These are phyloP conservation scores for Arbacia lixula DNA, from an alignment of 53 echinoderm and acorn worm species.

Conservation along the genomic window DNA sequence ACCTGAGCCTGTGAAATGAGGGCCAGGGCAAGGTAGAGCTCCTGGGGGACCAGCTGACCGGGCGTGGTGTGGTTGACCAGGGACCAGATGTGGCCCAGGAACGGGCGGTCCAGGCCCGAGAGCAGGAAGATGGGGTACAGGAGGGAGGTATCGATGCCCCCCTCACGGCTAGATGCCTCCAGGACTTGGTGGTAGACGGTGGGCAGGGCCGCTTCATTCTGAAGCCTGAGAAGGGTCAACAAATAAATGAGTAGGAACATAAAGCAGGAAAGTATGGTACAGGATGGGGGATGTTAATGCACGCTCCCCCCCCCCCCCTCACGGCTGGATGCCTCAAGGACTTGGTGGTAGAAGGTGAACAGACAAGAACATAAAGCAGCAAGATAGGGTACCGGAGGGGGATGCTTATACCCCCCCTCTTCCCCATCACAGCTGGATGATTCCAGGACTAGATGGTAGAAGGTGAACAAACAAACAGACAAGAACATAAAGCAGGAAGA, in stretches of 20 bases:
- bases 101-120: conserved; percentile 75
- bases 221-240: conserved; percentile 66
- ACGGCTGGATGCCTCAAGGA: conserved; percentile 17
- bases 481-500: not conserved
- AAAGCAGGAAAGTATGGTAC: not conserved
- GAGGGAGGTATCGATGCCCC: conserved; percentile 75
- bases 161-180: conserved; percentile 76
- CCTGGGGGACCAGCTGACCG: conserved; percentile 75
- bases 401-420: conserved; percentile 74
- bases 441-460: conserved; percentile 89
- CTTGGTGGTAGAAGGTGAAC: not conserved
- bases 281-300: not conserved
- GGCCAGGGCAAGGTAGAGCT: conserved; percentile 77
- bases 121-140: conserved; percentile 88
- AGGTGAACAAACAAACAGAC: not conserved
- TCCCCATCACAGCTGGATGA: conserved; percentile 72
- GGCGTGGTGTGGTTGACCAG: conserved; percentile 80
- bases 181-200: conserved; percentile 84
- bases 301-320: not conserved
- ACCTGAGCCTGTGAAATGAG: conserved; percentile 94
- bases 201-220: conserved; percentile 75
- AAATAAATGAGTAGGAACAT: not conserved
- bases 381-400: conserved; percentile 84
- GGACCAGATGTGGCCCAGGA: conserved; percentile 80
- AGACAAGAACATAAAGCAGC: conserved; percentile 67